phyloP scores from a whole-genome alignment of 2,113 vertebrate species.

The Hyla sarda region DNA sequence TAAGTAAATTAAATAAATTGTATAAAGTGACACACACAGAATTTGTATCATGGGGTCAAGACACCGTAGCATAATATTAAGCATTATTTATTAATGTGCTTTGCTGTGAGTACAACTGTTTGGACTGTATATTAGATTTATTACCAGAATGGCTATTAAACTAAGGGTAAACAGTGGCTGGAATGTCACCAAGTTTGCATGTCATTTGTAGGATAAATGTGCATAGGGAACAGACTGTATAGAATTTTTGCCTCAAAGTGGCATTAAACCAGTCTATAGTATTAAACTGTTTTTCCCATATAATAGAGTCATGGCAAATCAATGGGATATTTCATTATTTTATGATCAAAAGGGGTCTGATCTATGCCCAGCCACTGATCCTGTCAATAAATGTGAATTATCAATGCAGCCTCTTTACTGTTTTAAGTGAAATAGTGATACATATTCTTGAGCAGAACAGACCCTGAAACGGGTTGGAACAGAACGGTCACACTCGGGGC shows the following conservation, averaged over 20 bases:
- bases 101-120: background rate
- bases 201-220: background rate
- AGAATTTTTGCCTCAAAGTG: background rate
- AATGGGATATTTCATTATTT: too few relatives aligned
- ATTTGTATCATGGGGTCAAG: slow-evolving; percentile 39
- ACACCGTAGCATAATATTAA: slow-evolving; percentile 34
- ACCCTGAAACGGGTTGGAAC: too few relatives aligned
- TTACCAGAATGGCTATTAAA: background rate
- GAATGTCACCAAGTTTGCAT: background rate
- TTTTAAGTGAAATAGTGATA: too few relatives aligned
- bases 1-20: slow-evolving; percentile 57
- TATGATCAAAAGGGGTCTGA: too few relatives aligned
- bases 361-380: too few relatives aligned
- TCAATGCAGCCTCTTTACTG: too few relatives aligned
- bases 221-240: background rate
- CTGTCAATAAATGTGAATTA: too few relatives aligned
- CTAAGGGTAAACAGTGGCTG: background rate
- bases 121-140: slow-evolving; percentile 7
- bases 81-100: slow-evolving; percentile 54
- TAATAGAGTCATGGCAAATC: too few relatives aligned
- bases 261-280: background rate
- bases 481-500: too few relatives aligned
- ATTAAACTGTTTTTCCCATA: too few relatives aligned
- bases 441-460: too few relatives aligned
- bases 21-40: slow-evolving; percentile 36